Evolutionary conservation across 1,140 invertebrate species (phyloP).

Genomic region (Papilio polyxenes): DNA sequence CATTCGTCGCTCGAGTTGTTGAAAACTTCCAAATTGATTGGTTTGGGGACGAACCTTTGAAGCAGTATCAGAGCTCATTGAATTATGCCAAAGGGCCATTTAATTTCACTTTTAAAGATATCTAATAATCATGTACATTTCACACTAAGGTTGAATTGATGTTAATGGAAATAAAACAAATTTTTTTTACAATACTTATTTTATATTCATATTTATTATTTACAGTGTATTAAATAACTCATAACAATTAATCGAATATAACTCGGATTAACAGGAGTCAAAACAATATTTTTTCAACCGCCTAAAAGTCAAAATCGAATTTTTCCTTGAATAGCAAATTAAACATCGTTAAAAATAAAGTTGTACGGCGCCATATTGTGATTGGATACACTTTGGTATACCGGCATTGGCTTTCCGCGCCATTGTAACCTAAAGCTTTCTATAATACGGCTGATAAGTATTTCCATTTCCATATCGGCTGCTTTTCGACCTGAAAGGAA

Average conservation of each 20-base stretch:
- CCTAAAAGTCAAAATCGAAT: too few species aligned
- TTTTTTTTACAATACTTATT: neutral
- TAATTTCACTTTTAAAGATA: conserved; percentile 73
- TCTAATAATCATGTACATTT: conserved; percentile 43
- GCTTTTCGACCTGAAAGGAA: conserved; percentile 29
- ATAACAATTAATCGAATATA: too few species aligned
- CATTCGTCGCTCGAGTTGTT: conserved; percentile 83
- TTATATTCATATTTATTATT: neutral
- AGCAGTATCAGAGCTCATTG: conserved; percentile 52
- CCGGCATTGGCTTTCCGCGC: neutral
- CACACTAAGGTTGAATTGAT: neutral
- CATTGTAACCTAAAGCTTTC: conserved; percentile 32
- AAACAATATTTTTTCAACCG: too few species aligned
- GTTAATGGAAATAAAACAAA: neutral
- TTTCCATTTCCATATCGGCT: conserved; percentile 32
- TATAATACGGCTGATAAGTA: conserved; percentile 34
- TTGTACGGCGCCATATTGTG: conserved; percentile 31
- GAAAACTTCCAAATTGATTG: conserved; percentile 82
- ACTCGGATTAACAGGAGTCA: too few species aligned
- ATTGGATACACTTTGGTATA: conserved; percentile 29
- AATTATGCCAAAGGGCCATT: conserved; percentile 69
- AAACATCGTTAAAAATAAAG: conserved; percentile 39
- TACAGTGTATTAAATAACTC: too few species aligned
- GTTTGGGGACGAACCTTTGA: conserved; percentile 63
- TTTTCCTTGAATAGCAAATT: neutral